Conservation (phyloP, 2,888 invertebrate genomes). For the Habroteleia sp. region DNA sequence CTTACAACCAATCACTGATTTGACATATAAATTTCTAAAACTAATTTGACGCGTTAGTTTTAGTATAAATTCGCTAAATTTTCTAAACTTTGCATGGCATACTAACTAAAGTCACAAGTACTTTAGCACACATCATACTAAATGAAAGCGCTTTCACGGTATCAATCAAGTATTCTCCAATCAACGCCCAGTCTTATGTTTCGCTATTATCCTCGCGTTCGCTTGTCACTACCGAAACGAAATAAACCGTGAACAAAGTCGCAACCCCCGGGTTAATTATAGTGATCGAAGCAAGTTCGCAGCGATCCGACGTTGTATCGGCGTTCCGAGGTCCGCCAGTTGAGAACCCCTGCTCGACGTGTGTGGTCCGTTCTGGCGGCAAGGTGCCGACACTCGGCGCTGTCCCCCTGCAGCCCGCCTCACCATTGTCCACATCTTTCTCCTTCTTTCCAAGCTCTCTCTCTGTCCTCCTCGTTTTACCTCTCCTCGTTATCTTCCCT, state of each 20-base stretch:
- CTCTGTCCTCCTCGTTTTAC: slow-evolving; percentile 69
- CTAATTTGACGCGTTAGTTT: too few relatives aligned
- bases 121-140: too few relatives aligned
- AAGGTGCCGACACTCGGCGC: slow-evolving; percentile 81
- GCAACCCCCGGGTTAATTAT: slow-evolving; percentile 35
- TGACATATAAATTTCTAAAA: too few relatives aligned
- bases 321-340: slow-evolving; percentile 66
- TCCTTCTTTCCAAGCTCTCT: slow-evolving; percentile 60
- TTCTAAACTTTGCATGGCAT: too few relatives aligned
- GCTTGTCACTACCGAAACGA: slow-evolving; percentile 44
- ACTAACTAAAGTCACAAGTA: too few relatives aligned
- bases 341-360: slow-evolving; percentile 80
- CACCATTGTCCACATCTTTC: slow-evolving; percentile 58
- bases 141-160: too few relatives aligned
- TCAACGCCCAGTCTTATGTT: neutral
- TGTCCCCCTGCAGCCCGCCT: slow-evolving; percentile 36
- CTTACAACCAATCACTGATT: too few relatives aligned
- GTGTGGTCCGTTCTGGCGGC: slow-evolving; percentile 81
- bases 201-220: slow-evolving; percentile 6
- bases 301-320: too few relatives aligned
- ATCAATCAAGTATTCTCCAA: slow-evolving; percentile 4
- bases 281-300: slow-evolving; percentile 31
- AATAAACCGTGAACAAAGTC: slow-evolving; percentile 52
- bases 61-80: too few relatives aligned
- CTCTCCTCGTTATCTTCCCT: slow-evolving; percentile 65